A percentile compares a stretch with the other conserved stretches of the same genome.
These are phyloP conservation scores for Cryptocephalus primarius DNA, from an alignment of 2,888 invertebrate species.

Conservation along the genomic window DNA sequence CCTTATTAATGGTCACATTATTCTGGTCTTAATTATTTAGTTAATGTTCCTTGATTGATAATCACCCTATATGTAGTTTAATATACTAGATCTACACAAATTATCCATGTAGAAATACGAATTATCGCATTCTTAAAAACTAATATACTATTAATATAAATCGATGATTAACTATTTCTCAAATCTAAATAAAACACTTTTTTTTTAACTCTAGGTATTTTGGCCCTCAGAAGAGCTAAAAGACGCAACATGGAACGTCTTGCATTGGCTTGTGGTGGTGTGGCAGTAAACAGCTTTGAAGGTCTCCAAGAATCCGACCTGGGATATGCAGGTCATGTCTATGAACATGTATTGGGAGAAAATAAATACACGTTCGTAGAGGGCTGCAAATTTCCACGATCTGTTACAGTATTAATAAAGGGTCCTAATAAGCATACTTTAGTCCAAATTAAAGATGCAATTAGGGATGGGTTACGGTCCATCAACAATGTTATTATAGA, in stretches of 20 bases:
- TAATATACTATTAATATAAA: too few species aligned
- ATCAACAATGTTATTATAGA: slow-evolving; percentile 96
- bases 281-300: slow-evolving; percentile 91
- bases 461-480: slow-evolving; percentile 91
- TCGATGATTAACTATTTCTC: too few species aligned
- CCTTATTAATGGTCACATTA: too few species aligned
- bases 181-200: too few species aligned
- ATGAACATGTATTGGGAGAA: slow-evolving; percentile 96
- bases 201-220: slow-evolving; percentile 42
- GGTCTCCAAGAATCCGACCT: slow-evolving; percentile 78
- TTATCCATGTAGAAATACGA: too few species aligned
- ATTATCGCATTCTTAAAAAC: too few species aligned
- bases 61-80: too few species aligned
- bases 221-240: slow-evolving; percentile 91
- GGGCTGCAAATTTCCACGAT: slow-evolving; percentile 87
- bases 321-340: slow-evolving; percentile 87
- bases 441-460: slow-evolving; percentile 91
- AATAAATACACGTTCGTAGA: slow-evolving; percentile 97
- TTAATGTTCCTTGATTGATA: too few species aligned
- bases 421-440: slow-evolving; percentile 96
- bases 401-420: slow-evolving; percentile 93
- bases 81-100: too few species aligned
- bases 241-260: slow-evolving; percentile 98
- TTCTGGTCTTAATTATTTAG: too few species aligned
- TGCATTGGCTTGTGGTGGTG: slow-evolving; percentile 89